These are phyloP conservation scores for Neoseiulus cucumeris DNA, from an alignment of 1,140 invertebrate genomes.

Conservation along the genomic window DNA sequence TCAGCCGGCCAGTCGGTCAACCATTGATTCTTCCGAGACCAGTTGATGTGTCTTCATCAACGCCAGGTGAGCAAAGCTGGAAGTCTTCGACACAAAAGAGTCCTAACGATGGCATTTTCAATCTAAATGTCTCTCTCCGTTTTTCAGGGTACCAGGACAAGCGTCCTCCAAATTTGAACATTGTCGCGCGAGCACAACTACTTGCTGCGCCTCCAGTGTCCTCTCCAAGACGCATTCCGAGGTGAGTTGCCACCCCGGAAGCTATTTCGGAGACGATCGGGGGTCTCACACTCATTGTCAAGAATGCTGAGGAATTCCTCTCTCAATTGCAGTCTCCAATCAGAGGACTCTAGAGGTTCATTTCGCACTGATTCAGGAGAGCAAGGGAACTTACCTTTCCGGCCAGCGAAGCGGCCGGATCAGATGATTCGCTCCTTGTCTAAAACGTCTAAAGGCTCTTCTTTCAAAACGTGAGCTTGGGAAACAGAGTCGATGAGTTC, in stretches of 20 bases:
- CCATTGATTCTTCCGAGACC: background rate
- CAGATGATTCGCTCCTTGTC: background rate
- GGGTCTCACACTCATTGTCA: background rate
- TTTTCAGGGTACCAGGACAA: background rate
- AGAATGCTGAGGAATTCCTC: background rate
- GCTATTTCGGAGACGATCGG: background rate
- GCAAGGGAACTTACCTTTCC: background rate
- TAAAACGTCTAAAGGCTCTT: background rate
- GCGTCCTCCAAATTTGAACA: background rate
- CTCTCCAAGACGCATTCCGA: slow-evolving; percentile 8
- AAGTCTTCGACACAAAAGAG: too few species aligned
- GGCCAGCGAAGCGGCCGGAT: background rate
- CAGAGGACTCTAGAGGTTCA: slow-evolving; percentile 7
- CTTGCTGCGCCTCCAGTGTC: slow-evolving; percentile 2
- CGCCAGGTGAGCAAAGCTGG: too few species aligned
- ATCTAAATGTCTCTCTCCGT: background rate
- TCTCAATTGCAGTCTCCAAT: background rate
- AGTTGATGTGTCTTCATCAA: background rate
- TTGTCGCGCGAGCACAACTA: background rate
- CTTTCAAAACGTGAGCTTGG: background rate
- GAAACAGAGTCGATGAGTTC: too few species aligned
- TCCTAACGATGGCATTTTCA: background rate
- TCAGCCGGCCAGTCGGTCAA: background rate
- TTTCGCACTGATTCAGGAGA: background rate
- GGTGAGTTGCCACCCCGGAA: background rate